These are phyloP conservation scores for Himalopsyche tibetana DNA, from an alignment of 2,888 invertebrate genomes.

Conservation along the genomic window DNA sequence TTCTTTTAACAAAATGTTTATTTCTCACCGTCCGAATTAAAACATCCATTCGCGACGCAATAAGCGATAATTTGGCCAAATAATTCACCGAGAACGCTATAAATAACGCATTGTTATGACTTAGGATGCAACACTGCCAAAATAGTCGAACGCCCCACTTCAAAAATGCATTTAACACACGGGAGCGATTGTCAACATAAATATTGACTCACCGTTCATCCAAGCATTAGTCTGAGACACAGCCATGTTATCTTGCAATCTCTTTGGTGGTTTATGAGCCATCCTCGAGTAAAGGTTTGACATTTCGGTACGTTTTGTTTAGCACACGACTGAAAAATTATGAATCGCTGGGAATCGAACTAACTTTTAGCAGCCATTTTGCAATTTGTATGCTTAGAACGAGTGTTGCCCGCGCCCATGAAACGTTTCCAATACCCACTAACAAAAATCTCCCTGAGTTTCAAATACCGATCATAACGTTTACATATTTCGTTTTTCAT, in stretches of 20 bases:
- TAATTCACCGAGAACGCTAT: conserved; percentile 20
- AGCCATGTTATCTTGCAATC: conserved; percentile 86
- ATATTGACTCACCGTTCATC: conserved; percentile 86
- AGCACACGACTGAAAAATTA: conserved; percentile 44
- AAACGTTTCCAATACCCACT: no score
- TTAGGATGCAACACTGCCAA: conserved; percentile 32
- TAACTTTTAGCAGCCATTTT: conserved; percentile 54
- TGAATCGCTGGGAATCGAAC: conserved; percentile 23
- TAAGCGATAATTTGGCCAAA: background rate
- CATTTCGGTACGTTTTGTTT: conserved; percentile 72
- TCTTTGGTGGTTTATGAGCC: conserved; percentile 84
- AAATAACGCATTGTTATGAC: conserved; percentile 49
- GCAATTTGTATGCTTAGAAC: conserved; percentile 27
- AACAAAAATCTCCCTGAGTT: no score
- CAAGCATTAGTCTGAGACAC: conserved; percentile 90
- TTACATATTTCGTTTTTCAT: no score
- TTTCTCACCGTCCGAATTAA: background rate
- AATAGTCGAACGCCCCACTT: conserved; percentile 49
- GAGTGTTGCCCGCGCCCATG: background rate
- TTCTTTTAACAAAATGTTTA: background rate
- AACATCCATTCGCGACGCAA: background rate
- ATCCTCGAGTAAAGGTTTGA: conserved; percentile 88
- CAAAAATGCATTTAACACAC: conserved; percentile 37
- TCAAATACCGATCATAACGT: no score
- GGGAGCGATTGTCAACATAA: conserved; percentile 47